These are phyloP conservation scores for Fulica atra DNA, from an alignment of 2,113 vertebrate genomes.

Conservation along the genomic window DNA sequence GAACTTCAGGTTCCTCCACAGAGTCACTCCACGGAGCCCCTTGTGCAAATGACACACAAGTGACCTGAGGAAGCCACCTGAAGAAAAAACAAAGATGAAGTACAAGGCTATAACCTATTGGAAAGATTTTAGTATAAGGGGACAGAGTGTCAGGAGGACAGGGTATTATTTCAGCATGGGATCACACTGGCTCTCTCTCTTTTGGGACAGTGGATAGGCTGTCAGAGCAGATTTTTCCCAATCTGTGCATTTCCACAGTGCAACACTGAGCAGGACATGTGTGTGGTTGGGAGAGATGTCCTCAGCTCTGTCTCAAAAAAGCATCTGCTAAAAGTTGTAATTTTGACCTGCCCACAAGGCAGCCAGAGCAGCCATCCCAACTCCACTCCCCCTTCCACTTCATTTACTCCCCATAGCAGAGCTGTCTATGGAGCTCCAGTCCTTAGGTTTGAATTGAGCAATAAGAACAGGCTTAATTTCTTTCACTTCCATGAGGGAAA, in stretches of 20 bases:
- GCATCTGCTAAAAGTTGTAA: not conserved
- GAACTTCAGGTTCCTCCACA: not conserved
- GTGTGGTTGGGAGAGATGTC: not conserved
- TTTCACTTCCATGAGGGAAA: not conserved
- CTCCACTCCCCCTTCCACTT: not conserved
- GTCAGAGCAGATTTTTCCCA: not conserved
- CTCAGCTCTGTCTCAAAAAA: not conserved
- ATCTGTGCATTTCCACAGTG: not conserved
- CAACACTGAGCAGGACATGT: not conserved
- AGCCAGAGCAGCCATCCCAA: not conserved
- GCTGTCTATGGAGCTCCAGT: not conserved
- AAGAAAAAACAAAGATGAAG: not conserved
- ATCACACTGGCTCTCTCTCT: accelerated
- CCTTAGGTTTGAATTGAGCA: not conserved
- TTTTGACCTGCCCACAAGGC: not conserved
- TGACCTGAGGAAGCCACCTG: not conserved
- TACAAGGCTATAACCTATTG: not conserved
- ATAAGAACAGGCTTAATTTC: not conserved
- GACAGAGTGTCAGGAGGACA: accelerated
- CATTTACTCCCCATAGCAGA: not conserved
- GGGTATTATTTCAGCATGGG: not conserved
- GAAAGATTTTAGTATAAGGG: not conserved
- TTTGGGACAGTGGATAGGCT: not conserved
- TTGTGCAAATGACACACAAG: not conserved
- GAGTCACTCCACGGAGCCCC: too few species aligned